Evolutionary conservation across 2,888 invertebrate genomes (phyloP).

Genomic region (Epinotia brunnichana): DNA sequence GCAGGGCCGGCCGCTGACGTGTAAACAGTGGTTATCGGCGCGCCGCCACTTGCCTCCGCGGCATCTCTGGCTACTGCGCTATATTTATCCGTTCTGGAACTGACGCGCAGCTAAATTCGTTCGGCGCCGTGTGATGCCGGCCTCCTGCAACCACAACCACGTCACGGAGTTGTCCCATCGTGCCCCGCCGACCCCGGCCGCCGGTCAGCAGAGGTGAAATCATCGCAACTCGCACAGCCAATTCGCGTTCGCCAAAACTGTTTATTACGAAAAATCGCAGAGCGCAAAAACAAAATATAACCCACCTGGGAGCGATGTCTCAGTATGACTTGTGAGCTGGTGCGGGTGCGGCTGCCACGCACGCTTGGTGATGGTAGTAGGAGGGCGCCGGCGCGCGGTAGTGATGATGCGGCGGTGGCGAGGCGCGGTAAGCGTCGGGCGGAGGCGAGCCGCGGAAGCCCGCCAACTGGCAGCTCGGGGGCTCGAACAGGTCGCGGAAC

Average conservation of each 20-base stretch:
- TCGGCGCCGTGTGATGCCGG: constrained; percentile 78
- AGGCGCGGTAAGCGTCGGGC: constrained; percentile 72
- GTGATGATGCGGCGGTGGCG: constrained; percentile 79
- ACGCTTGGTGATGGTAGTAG: constrained; percentile 85
- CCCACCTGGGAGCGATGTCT: constrained; percentile 74
- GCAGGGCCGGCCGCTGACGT: constrained; percentile 79
- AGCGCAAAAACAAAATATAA: constrained; percentile 51
- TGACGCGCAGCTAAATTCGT: constrained; percentile 80
- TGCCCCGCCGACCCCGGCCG: constrained; percentile 59
- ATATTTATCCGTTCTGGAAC: constrained; percentile 81
- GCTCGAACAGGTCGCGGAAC: constrained; percentile 79
- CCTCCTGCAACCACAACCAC: constrained; percentile 82
- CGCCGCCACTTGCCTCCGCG: constrained; percentile 79
- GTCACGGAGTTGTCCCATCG: constrained; percentile 71
- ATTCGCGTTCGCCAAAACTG: constrained; percentile 67
- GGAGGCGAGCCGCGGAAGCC: constrained; percentile 78
- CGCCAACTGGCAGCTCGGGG: constrained; percentile 80
- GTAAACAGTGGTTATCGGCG: constrained; percentile 82
- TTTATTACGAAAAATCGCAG: constrained; percentile 60
- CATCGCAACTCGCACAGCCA: constrained; percentile 60
- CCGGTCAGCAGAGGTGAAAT: constrained; percentile 58
- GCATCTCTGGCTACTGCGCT: constrained; percentile 78
- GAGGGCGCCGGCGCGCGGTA: constrained; percentile 77
- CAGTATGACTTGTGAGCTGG: constrained; percentile 81
- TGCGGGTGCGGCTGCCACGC: constrained; percentile 80